These are phyloP conservation scores for Brachystomella parvula DNA, from an alignment of 1,140 invertebrate species.

Conservation along the genomic window DNA sequence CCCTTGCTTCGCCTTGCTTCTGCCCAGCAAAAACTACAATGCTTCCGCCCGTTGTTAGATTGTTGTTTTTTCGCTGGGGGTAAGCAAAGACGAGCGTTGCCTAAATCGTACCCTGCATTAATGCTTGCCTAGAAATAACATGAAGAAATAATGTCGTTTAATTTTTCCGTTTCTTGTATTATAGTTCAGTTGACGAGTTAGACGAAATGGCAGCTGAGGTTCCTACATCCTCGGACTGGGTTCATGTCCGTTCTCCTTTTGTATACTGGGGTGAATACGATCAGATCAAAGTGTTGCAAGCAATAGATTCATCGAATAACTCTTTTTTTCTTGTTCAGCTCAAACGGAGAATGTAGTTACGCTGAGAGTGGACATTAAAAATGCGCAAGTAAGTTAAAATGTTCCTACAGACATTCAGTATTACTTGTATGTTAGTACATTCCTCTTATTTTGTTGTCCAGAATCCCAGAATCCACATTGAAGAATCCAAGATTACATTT, in stretches of 20 bases:
- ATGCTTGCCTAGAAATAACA: no score
- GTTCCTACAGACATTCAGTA: no score
- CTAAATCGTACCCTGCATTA: no score
- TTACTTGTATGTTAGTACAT: neutral
- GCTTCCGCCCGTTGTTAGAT: no score
- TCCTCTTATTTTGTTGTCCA: conserved; percentile 19
- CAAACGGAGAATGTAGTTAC: conserved; percentile 68
- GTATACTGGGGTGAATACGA: conserved; percentile 69
- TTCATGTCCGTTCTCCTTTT: conserved; percentile 58
- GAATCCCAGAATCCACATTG: conserved; percentile 43
- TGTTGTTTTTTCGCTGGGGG: no score
- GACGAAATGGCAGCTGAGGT: neutral
- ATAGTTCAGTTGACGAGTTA: neutral
- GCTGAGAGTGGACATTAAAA: conserved; percentile 73
- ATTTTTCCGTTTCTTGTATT: neutral
- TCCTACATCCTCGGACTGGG: conserved; percentile 17
- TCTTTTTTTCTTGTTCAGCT: conserved; percentile 40
- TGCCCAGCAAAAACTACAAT: no score
- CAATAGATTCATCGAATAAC: neutral
- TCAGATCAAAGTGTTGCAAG: neutral
- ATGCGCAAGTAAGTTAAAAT: conserved; percentile 55
- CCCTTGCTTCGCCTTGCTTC: no score
- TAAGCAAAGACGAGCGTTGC: no score
- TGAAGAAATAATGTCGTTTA: no score
- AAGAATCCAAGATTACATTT: conserved; percentile 42